A percentile compares a stretch with the other conserved stretches of the same genome.
Evolutionary conservation across 1,140 invertebrate genomes (phyloP).

Genomic region (Drosophila parvula): DNA sequence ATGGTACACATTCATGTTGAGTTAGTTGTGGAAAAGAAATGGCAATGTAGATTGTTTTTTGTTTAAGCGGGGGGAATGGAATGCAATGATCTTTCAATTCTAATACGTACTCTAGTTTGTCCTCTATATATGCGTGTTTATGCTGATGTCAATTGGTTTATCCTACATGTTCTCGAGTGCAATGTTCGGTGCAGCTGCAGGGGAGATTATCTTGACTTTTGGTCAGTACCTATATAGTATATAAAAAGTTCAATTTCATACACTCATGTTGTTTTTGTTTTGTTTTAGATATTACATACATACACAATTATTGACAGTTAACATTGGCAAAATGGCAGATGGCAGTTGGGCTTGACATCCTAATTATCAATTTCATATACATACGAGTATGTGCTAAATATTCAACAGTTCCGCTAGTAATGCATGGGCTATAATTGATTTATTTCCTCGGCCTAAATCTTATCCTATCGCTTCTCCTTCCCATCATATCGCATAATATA

Average conservation of each 20-base stretch:
- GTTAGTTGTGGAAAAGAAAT: constrained; percentile 26
- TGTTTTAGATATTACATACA: constrained; percentile 52
- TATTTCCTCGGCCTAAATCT: constrained; percentile 23
- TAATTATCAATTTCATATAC: constrained; percentile 35
- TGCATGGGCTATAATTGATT: constrained; percentile 44
- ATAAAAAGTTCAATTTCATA: constrained; percentile 27
- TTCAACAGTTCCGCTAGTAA: constrained; percentile 45
- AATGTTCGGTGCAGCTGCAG: constrained; percentile 36
- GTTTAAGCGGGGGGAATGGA: constrained; percentile 16
- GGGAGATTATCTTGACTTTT: constrained; percentile 35
- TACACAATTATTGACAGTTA: constrained; percentile 67
- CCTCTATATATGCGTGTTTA: constrained; percentile 8
- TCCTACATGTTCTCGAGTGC: constrained; percentile 34
- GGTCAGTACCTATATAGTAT: constrained; percentile 9
- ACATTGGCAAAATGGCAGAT: constrained; percentile 72
- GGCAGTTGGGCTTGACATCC: constrained; percentile 46
- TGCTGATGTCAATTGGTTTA: constrained; percentile 16
- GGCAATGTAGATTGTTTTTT: constrained; percentile 21
- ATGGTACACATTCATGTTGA: constrained; percentile 36
- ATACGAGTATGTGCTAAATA: constrained; percentile 19
- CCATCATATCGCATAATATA: constrained; percentile 36
- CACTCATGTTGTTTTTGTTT: constrained; percentile 3
- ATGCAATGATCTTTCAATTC: constrained; percentile 25
- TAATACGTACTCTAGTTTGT: constrained; percentile 24
- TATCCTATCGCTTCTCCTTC: not conserved